Evolutionary conservation across 2,797 vertebrate genomes (phyloP), one percentile per base, ranked within the genome.

Genomic region (Trematomus bernacchii): DNA sequence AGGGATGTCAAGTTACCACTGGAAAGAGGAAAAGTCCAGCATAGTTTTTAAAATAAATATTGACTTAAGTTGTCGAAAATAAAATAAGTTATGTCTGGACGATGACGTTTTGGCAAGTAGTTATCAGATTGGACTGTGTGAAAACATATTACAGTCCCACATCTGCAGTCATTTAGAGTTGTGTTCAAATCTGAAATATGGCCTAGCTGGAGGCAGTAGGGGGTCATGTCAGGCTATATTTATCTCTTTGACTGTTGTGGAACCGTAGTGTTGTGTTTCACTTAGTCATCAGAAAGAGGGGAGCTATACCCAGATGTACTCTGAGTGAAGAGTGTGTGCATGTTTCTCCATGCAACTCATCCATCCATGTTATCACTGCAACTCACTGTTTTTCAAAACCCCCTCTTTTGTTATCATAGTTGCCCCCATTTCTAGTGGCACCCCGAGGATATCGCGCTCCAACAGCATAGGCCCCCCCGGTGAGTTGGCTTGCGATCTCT

Each of bases 401-500:
- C 74, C 23, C 6, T 37, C 12, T 73, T 8, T 84, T 11, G 69
- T 43, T 52, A 2, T 80, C 10, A 84, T 86, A 99, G 98, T 98
- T 93, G 90, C 94, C 70, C 95, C 95, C 30, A 95, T 95, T 88
- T 90, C 94, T 4, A 93, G 82, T 15, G 96, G 96, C 81, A 95
- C 95, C 83, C 90, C 97, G 69, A 97, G 97, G 93, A 98, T 99
- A 93, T 97, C 97, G 10, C 98, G 98, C 79, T 99, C 98, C 84
- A 99, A 98, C 95, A 99, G 98, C 95, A 99, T 98, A 65, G 92
- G 93, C 30, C 98, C 98, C 53, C 96, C 97, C 76, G 96, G 96
- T 60, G 98, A 99, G 73, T 93, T 96, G 18, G 93, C 96, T 87
- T 97, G 96, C 37, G 97, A 99, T 90, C 96, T 99, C 79, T 99